Base-by-base conservation (phyloP, 1,140 invertebrate species). In the Leptopilina clavipes region DNA sequence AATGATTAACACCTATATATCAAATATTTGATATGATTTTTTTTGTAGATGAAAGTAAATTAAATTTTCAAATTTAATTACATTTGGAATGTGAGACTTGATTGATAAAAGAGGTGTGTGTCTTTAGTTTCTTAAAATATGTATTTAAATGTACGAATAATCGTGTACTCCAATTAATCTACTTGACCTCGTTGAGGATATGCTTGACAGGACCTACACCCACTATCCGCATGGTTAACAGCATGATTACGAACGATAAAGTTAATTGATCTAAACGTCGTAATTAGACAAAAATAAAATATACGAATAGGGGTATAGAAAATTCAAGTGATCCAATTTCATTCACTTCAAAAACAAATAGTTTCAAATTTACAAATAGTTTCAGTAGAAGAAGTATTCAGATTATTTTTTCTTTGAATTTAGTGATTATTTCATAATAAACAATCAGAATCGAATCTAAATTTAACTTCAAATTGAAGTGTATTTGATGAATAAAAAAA, bases 121-220 rank as follows among this genome's bases (percentile, higher is more conserved):
- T 7, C 25, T 12, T 59, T 19, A 7, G 8, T 59, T 56, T 18
- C 44, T 17, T 17, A 59, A 72, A 72, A 71, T 71, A 25, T 76
- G 19, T 40, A n/a, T 43, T 48, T 44, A n/a, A 37, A 48, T 31
- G 25, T 48, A 43, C 37, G 59, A 37, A n/a, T 22, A 73, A 79
- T 79, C 76, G 82, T 52, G 75, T 86, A 82, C 82, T 86, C 82
- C 82, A 89, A 89, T 90, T 90, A 88, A 83, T 85, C 82, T 83
- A 89, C 84, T 87, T 89, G 86, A 90, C 87, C 88, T 81, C 79
- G 79, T 78, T 78, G 83, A 83, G 79, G 81, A 84, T 75, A 80
- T 82, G 80, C 81, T 77, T 85, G 84, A 89, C 83, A 79, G 81
- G 70, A 81, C 79, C 79, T 82, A 86, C 83, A 87, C 83, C 84